Percentiles rank a stretch among this genome's conserved stretches.
phyloP scores from a whole-genome alignment of 2,113 vertebrate species.

The Melanerpes aurifrons region DNA sequence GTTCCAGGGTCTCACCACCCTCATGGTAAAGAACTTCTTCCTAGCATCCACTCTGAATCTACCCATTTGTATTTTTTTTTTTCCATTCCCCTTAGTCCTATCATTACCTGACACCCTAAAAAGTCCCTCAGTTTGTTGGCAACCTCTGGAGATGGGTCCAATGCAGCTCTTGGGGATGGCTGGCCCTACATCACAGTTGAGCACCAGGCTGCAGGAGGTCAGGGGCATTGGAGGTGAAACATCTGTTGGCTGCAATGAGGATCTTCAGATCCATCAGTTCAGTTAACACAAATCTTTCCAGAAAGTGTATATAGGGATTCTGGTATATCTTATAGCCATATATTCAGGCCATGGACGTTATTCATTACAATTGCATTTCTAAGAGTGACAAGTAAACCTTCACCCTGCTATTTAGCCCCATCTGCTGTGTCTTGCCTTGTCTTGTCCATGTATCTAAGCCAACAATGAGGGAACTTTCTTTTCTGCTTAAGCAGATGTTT shows the following conservation, averaged over 20 bases:
- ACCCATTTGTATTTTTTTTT: too few relatives aligned
- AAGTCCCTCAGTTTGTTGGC: too few relatives aligned
- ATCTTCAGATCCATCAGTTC: background rate
- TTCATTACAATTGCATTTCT: background rate
- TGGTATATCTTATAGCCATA: background rate
- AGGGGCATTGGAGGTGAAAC: background rate
- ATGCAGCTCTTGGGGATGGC: fast-evolving
- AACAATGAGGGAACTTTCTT: conserved; percentile 23
- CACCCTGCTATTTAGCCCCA: background rate
- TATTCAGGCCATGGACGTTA: background rate
- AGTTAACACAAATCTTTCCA: background rate
- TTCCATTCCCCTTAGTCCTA: too few relatives aligned
- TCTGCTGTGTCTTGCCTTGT: conserved; percentile 16
- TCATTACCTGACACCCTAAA: too few relatives aligned
- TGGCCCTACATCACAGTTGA: background rate
- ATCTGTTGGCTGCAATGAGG: background rate
- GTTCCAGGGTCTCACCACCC: too few relatives aligned
- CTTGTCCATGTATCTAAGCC: background rate
- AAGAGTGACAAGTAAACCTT: background rate
- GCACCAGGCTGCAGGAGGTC: background rate
- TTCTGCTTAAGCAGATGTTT: conserved; percentile 23
- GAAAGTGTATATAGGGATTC: background rate
- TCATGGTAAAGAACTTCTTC: too few relatives aligned
- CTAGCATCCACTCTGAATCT: too few relatives aligned
- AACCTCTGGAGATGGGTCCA: background rate